These are phyloP conservation scores for Cryptocheilus praepositus DNA, from an alignment of 2,888 invertebrate species.

Conservation along the genomic window DNA sequence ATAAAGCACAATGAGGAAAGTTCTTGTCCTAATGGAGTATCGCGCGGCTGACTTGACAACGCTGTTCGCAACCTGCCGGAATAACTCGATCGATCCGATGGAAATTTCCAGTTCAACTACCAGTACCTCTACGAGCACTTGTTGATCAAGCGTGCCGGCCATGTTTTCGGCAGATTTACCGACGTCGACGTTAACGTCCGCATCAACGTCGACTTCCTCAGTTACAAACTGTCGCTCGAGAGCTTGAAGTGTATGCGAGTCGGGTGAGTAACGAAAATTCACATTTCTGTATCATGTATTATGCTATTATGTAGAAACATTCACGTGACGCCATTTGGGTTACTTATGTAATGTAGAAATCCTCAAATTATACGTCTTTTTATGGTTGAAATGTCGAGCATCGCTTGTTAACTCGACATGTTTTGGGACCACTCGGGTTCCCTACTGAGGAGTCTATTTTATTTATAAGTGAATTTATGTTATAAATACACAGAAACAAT, in stretches of 20 bases:
- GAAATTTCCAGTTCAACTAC: conserved; percentile 50
- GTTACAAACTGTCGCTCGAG: conserved; percentile 34
- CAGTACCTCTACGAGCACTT: conserved; percentile 47
- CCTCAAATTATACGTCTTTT: no score
- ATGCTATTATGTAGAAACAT: not conserved
- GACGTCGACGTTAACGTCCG: conserved; percentile 36
- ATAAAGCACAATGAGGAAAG: not conserved
- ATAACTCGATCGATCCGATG: no score
- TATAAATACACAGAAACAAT: no score
- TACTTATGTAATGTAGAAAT: no score
- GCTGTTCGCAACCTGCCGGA: no score
- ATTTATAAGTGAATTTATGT: no score
- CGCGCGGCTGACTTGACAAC: not conserved
- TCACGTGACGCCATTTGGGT: no score
- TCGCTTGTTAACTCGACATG: no score
- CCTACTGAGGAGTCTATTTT: no score
- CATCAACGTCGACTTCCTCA: conserved; percentile 36
- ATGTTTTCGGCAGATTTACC: conserved; percentile 40
- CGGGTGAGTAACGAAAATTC: conserved; percentile 46
- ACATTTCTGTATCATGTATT: no score
- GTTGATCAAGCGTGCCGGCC: conserved; percentile 45
- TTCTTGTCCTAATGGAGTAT: not conserved
- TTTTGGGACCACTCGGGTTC: no score
- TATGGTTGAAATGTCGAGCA: no score
- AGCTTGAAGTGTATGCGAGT: conserved; percentile 42